A percentile compares a stretch with the other conserved stretches of the same genome.
These are phyloP conservation scores for Netelia inedita DNA, from an alignment of 2,888 invertebrate genomes.

Conservation along the genomic window DNA sequence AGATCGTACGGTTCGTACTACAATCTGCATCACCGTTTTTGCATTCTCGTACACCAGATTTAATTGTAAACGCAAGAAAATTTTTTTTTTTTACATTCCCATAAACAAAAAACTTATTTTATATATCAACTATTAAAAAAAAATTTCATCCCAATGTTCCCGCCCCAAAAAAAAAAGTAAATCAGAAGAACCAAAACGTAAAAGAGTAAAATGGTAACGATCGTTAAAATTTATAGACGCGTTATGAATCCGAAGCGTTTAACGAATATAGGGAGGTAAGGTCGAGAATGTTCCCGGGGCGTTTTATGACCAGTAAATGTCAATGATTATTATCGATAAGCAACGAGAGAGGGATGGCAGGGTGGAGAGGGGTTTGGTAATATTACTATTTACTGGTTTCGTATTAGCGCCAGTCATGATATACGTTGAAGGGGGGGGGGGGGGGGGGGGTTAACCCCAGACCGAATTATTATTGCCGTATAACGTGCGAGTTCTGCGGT, in stretches of 20 bases:
- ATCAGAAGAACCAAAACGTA: not conserved
- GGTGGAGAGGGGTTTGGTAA: too few relatives aligned
- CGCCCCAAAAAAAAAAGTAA: not conserved
- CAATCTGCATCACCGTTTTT: conserved; percentile 4
- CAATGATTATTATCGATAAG: too few relatives aligned
- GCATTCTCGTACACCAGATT: conserved; percentile 51
- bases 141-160: too few relatives aligned
- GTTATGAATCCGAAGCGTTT: too few relatives aligned
- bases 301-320: too few relatives aligned
- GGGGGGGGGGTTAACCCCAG: not conserved
- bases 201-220: not conserved
- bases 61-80: conserved; percentile 39
- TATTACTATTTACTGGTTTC: too few relatives aligned
- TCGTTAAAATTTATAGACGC: not conserved
- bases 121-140: too few relatives aligned
- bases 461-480: not conserved
- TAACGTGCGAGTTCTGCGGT: not conserved
- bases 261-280: too few relatives aligned
- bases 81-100: not conserved
- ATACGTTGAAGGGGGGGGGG: too few relatives aligned
- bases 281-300: too few relatives aligned
- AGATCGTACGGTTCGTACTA: not conserved
- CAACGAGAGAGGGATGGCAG: too few relatives aligned
- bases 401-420: too few relatives aligned
- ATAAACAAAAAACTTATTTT: not conserved